Evolutionary conservation across 2,113 vertebrate species (phyloP).

Genomic region (Sebastes fasciatus): DNA sequence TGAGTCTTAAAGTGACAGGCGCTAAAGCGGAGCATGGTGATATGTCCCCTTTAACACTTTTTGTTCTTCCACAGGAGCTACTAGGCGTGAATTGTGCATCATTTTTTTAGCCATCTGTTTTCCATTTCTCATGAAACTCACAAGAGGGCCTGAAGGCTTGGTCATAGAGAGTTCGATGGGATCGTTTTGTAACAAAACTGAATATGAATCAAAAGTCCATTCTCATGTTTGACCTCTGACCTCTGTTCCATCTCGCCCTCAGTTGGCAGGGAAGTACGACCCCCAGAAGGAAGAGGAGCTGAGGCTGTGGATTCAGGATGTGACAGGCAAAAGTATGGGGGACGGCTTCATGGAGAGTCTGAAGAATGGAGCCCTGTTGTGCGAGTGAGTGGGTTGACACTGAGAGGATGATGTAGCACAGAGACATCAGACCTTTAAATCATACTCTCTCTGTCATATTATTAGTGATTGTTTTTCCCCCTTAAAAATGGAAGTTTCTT

Average conservation of each 20-base stretch:
- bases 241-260: slow-evolving; percentile 31
- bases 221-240: slow-evolving; percentile 23
- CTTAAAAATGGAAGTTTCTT: background rate
- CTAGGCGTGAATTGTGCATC: no score
- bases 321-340: slow-evolving; percentile 87
- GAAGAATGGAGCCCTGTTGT: slow-evolving; percentile 92
- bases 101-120: background rate
- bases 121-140: background rate
- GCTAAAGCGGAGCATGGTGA: no score
- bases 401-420: no score
- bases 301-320: slow-evolving; percentile 90
- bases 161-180: background rate
- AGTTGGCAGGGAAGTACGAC: slow-evolving; percentile 96
- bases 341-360: slow-evolving; percentile 94
- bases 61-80: no score
- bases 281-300: slow-evolving; percentile 91
- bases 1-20: no score
- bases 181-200: background rate
- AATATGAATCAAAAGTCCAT: background rate
- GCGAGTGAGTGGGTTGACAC: slow-evolving; percentile 87
- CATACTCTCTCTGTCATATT: background rate
- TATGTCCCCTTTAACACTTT: background rate
- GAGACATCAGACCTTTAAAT: background rate
- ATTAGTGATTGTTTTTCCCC: background rate
- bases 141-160: no score